Base-by-base conservation (phyloP, 1,140 invertebrate species). In the Diuraphis noxia region DNA sequence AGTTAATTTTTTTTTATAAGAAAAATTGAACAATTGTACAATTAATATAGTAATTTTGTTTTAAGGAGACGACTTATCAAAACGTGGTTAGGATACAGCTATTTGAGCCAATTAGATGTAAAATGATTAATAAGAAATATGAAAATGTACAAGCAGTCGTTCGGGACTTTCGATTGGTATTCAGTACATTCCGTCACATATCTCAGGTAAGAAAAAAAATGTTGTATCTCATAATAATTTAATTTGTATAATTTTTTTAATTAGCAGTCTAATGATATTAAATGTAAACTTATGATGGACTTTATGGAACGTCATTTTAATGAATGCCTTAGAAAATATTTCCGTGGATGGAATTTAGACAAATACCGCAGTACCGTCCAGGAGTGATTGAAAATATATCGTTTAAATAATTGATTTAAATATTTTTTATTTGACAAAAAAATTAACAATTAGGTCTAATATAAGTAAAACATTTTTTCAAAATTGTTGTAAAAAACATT, bases 261-360 rank as follows among this genome's bases (percentile, higher is more conserved):
- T 79, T 43, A 91, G 89, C 89, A 91, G 89, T 91, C 89, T 81
- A 91, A 91, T 49, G 77, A 82, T 49, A 81, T 91, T 82, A 81
- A 91, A 91, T 91, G 89, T 91, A 91, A 91, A 40, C 89, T 91
- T 36, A 82, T 91, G 89, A 91, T 91, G 89, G 89, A 91, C 89
- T 91, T 91, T 82, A 82, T 91, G 89, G 89, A 91, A 91, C 77
- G 89, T 38, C 77, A 91, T 52, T 91, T 91, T 49, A 91, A 91
- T 52, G 89, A 91, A 79, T 91, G 89, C 25, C 89, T 91, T 34
- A 91, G 89, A 91, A 91, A 91, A 36, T 91, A 91, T 82, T 91
- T 91, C 19, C 63, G 89, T 30, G 89, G 89, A 91, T 91, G 89
- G 89, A 91, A 91, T 79, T 82, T 91, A 52, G 89, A 91, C 30